A percentile compares a stretch with the other conserved stretches of the same genome.
These are phyloP conservation scores for Bubo blakistoni DNA, from an alignment of 2,113 vertebrate species.

Conservation along the genomic window DNA sequence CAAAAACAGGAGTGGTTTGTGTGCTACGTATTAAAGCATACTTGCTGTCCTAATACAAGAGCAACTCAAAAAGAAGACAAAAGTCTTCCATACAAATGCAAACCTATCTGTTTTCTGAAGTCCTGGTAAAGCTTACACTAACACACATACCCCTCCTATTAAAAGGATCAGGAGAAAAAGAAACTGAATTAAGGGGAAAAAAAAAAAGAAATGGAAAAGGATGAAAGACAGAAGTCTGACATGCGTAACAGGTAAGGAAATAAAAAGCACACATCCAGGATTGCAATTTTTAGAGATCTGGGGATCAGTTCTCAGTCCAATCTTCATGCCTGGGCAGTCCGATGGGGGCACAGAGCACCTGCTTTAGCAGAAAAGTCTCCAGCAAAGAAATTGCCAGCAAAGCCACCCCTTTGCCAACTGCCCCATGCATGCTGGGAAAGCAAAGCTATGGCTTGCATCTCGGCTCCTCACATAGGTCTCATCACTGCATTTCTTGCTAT, in stretches of 20 bases:
- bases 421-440: neutral
- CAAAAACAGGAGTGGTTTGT: neutral
- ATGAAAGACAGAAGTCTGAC: neutral
- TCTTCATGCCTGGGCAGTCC: neutral
- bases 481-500: neutral
- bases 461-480: neutral
- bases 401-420: neutral
- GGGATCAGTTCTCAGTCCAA: neutral
- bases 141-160: rapidly evolving
- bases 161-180: neutral
- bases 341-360: neutral
- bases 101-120: neutral
- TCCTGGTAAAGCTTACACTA: neutral
- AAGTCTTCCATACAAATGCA: neutral
- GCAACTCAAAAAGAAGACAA: neutral
- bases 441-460: neutral
- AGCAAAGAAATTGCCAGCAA: neutral
- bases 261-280: neutral
- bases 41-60: neutral
- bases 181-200: neutral
- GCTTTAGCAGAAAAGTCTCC: neutral
- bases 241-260: neutral
- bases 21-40: neutral
- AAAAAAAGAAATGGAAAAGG: neutral
- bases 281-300: neutral